Percentiles rank a stretch among this genome's conserved stretches.
phyloP scores from a whole-genome alignment of 2,113 vertebrate genomes.

The Fulica atra region DNA sequence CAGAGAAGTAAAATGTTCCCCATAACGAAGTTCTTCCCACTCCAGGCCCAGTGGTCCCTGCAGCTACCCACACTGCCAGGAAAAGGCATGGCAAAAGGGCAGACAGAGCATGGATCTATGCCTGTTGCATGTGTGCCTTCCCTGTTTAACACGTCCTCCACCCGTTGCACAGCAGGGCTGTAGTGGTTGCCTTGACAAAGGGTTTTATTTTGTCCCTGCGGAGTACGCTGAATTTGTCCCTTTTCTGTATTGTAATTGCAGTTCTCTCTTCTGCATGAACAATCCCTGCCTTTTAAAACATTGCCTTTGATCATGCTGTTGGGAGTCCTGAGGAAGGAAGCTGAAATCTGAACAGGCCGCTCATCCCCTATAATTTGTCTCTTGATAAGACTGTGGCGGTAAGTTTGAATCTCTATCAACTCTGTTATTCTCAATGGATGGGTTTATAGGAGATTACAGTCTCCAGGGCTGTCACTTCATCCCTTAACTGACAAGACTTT shows the following conservation, averaged over 20 bases:
- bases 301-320: not conserved
- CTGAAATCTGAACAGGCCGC: not conserved
- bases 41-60: not conserved
- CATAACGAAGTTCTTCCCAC: not conserved
- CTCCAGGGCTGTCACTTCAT: not conserved
- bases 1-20: not conserved
- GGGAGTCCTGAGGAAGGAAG: not conserved
- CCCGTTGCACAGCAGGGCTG: not conserved
- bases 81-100: not conserved
- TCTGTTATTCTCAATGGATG: not conserved
- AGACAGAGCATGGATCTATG: accelerated
- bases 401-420: not conserved
- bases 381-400: not conserved
- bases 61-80: not conserved
- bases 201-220: not conserved
- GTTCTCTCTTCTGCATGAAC: not conserved
- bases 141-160: accelerated
- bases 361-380: not conserved
- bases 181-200: not conserved
- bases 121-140: not conserved
- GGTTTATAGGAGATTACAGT: not conserved
- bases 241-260: not conserved
- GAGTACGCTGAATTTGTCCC: not conserved
- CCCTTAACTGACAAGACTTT: not conserved
- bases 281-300: not conserved